These are phyloP conservation scores for Ichneumon xanthorius DNA, from an alignment of 2,888 invertebrate species.

Conservation along the genomic window DNA sequence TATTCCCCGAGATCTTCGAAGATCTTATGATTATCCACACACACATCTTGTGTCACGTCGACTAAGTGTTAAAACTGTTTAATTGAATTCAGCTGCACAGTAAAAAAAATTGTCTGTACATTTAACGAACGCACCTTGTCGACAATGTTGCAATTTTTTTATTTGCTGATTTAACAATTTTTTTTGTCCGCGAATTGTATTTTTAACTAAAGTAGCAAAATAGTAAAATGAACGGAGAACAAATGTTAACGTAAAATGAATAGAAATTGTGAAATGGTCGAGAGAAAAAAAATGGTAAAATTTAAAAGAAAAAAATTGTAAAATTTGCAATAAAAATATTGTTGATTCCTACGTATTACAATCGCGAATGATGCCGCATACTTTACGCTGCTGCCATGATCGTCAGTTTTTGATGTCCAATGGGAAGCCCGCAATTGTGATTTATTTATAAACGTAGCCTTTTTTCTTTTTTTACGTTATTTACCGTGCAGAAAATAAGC, in stretches of 20 bases:
- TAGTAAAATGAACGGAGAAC: neutral
- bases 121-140: neutral
- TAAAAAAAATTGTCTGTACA: neutral
- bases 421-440: too few species aligned
- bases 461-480: too few species aligned
- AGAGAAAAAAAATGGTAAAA: neutral
- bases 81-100: neutral
- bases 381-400: too few species aligned
- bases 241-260: neutral
- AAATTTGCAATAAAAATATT: neutral
- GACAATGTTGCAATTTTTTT: neutral
- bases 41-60: constrained; percentile 2
- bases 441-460: too few species aligned
- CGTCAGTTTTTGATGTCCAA: too few species aligned
- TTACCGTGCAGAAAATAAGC: neutral
- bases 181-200: neutral
- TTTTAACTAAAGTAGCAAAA: neutral
- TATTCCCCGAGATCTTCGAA: constrained; percentile 27
- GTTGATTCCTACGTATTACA: too few species aligned
- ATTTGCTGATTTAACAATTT: too few species aligned
- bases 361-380: too few species aligned
- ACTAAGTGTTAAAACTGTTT: constrained; percentile 3
- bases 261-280: neutral
- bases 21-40: constrained; percentile 8
- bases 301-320: too few species aligned